A percentile compares a stretch with the other conserved stretches of the same genome.
These are phyloP conservation scores for Smittia aterrima DNA, from an alignment of 2,888 invertebrate genomes.

Conservation along the genomic window DNA sequence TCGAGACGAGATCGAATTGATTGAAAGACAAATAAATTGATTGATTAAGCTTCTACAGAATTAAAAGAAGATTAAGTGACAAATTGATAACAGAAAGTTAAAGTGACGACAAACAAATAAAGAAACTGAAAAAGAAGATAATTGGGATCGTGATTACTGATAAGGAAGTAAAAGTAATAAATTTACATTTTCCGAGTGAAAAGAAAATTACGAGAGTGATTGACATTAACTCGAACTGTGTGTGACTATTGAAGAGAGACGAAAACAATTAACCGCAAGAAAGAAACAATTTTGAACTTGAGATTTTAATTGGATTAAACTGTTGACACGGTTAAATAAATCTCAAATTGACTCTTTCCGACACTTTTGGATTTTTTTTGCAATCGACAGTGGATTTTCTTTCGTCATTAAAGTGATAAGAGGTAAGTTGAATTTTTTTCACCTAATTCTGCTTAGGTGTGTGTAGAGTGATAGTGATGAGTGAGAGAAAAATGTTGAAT, in stretches of 20 bases:
- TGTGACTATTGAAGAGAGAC: neutral
- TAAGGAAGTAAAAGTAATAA: neutral
- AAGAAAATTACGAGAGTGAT: neutral
- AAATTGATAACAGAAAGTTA: constrained; percentile 11
- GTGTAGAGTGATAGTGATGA: neutral
- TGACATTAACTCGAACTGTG: neutral
- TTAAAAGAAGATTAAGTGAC: neutral
- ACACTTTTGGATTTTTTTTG: neutral
- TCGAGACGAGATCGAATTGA: neutral
- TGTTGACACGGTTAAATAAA: constrained; percentile 2
- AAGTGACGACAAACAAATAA: constrained; percentile 14
- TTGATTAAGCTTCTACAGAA: neutral
- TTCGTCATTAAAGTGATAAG: neutral
- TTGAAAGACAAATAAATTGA: neutral
- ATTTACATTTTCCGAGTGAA: constrained; percentile 3
- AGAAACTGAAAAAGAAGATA: neutral
- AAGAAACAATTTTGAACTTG: neutral
- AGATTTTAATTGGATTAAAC: constrained; percentile 23
- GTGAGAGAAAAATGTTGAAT: neutral
- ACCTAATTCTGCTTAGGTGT: neutral
- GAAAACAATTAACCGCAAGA: neutral
- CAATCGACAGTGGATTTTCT: constrained; percentile 2
- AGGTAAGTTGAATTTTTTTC: neutral
- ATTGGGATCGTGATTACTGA: constrained; percentile 1
- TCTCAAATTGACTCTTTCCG: neutral